Base-by-base conservation (phyloP, 2,888 invertebrate genomes). In the Alloplasta piceator region DNA sequence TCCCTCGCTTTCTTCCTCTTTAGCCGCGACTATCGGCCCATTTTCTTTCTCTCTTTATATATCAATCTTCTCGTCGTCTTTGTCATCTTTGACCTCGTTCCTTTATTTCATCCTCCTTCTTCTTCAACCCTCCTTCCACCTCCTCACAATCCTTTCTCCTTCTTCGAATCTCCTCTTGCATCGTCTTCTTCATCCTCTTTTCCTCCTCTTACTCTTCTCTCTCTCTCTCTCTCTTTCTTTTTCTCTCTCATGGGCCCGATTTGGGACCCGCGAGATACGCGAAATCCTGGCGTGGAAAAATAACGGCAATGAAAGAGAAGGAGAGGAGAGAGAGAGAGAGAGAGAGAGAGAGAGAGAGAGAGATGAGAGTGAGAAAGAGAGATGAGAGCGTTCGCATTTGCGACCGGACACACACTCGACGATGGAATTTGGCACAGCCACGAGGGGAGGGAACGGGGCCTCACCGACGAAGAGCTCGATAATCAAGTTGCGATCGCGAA, bases 371-470 rank as follows among this genome's bases (percentile, higher is more conserved):
- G 63, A 55, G 46, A 74, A 56, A 38, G 46, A 64, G 9, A 52
- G 43, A 52, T 38, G 48, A 50, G 61, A 1, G 14, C n/a, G 36
- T 10, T 36, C 4, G 52, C 41, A 48, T 36, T n/a, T 48, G 56
- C 67, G 73, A 73, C 52, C 58, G 77, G 77, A 70, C 76, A 77
- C 80, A 77, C 66, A 63, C 64, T 74, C 66, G 58, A 60, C 64
- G 60, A 14, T 78, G 81, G 81, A 82, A 82, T 82, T 82, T 78
- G 81, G 81, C 74, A 82, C 81, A 82, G 60, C 26, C 41, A 10
- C 16, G 52, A 39, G 78, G 71, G 56, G 75, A 61, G 38, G 55
- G 70, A 66, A 56, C 55, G 74, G 74, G 78, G 74, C 70, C 68
- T 36, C 48, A 7, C 48, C n/a, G 48, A 48, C 12, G 56, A 52